Evolutionary conservation across 2,888 invertebrate species (phyloP).

Genomic region (Molorchus minor): DNA sequence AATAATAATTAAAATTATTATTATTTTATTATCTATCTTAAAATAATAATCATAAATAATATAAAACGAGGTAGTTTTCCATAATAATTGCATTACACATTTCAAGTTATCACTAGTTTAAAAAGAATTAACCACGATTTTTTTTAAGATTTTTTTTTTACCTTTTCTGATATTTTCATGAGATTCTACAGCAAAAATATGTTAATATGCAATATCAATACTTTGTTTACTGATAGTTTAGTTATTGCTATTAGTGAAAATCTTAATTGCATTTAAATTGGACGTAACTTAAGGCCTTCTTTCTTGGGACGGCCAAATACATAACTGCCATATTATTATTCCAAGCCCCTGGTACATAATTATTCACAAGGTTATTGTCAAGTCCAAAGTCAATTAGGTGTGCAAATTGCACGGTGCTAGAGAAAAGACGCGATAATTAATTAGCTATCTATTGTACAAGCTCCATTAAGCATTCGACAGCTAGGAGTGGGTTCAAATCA

Average conservation of each 20-base stretch:
- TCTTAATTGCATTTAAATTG: conserved; percentile 3
- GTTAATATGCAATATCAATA: conserved; percentile 4
- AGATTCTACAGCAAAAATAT: conserved; percentile 4
- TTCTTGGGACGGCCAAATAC: background rate
- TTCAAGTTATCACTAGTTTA: conserved; percentile 4
- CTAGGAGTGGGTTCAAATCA: no score
- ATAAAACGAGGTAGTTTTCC: conserved; percentile 6
- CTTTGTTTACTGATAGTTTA: conserved; percentile 4
- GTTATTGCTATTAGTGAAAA: conserved; percentile 1
- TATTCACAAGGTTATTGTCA: no score
- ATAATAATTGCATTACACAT: conserved; percentile 3
- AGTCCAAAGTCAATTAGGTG: no score
- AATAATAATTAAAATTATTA: no score
- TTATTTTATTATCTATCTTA: background rate
- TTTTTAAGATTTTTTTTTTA: background rate
- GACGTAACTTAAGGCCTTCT: conserved; percentile 1
- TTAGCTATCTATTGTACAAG: no score
- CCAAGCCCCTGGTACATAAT: no score
- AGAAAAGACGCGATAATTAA: no score
- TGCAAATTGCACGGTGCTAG: no score
- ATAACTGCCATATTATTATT: background rate
- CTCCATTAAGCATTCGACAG: no score
- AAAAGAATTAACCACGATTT: background rate
- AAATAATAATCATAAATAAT: conserved; percentile 4
- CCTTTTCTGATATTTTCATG: conserved; percentile 2